Evolutionary conservation across 2,888 invertebrate species (phyloP).

Genomic region (Helobdella robusta): DNA sequence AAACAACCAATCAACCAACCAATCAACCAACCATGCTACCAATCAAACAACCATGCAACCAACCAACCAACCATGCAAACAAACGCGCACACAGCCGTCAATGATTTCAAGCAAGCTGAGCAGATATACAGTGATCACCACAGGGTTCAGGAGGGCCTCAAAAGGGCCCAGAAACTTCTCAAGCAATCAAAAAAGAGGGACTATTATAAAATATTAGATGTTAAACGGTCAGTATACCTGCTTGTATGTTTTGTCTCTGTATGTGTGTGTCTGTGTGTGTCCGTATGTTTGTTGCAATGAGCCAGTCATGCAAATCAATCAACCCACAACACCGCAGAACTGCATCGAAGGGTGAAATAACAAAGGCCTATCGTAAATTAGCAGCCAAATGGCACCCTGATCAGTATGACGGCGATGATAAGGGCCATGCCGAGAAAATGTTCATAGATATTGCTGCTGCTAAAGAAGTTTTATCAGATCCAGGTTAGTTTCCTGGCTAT

Average conservation of each 20-base stretch:
- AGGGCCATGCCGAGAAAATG: conserved; percentile 87
- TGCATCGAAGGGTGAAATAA: conserved; percentile 82
- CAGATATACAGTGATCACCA: conserved; percentile 68
- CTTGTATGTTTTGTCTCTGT: neutral
- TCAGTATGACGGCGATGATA: conserved; percentile 68
- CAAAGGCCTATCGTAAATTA: conserved; percentile 84
- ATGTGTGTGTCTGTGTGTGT: conserved; percentile 9
- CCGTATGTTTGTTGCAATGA: neutral
- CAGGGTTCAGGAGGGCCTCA: conserved; percentile 77
- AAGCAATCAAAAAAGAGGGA: conserved; percentile 85
- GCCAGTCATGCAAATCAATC: neutral
- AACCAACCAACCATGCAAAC: no score
- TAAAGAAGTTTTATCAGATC: conserved; percentile 76
- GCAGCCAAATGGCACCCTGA: conserved; percentile 99
- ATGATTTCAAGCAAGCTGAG: conserved; percentile 73
- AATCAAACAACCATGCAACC: no score
- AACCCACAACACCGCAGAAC: conserved; percentile 48
- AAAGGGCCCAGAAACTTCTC: conserved; percentile 77
- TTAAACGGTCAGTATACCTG: conserved; percentile 58
- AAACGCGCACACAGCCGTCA: conserved; percentile 55
- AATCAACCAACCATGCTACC: no score
- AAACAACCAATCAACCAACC: no score
- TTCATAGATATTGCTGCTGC: conserved; percentile 98
- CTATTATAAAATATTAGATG: conserved; percentile 91
- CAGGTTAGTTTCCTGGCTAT: conserved; percentile 48